Conservation (phyloP, 2,888 invertebrate species). For the Nemoura dubitans region DNA sequence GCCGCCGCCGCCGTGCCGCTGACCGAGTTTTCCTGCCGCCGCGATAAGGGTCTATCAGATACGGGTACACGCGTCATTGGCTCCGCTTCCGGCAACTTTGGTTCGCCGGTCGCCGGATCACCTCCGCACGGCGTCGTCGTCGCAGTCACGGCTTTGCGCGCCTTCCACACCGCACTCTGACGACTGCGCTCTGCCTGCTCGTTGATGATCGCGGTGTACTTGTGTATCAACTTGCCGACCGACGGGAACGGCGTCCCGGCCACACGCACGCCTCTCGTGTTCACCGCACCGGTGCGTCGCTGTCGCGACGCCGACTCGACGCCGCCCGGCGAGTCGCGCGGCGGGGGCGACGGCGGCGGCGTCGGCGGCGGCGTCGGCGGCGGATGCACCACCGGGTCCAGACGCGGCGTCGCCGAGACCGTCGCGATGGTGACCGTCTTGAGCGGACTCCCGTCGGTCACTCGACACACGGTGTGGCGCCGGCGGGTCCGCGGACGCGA, state of each 20-base stretch:
- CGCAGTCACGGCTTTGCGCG: slow-evolving; percentile 29
- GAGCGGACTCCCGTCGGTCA: slow-evolving; percentile 25
- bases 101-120: neutral
- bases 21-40: neutral
- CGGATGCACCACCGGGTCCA: slow-evolving; percentile 50
- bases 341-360: slow-evolving; percentile 64
- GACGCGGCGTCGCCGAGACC: neutral
- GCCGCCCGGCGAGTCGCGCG: slow-evolving; percentile 58
- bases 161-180: neutral
- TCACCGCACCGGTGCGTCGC: slow-evolving; percentile 44
- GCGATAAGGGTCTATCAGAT: neutral
- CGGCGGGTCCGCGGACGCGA: slow-evolving; percentile 1
- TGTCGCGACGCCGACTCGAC: slow-evolving; percentile 38
- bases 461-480: slow-evolving; percentile 24
- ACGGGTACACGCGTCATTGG: neutral
- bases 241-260: slow-evolving; percentile 37
- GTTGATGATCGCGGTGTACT: slow-evolving; percentile 42
- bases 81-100: neutral
- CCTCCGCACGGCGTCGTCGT: neutral
- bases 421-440: neutral
- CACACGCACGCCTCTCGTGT: neutral
- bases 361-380: slow-evolving; percentile 61
- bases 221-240: slow-evolving; percentile 45
- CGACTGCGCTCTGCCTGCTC: slow-evolving; percentile 27
- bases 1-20: neutral